Evolutionary conservation across 2,113 vertebrate species (phyloP), one percentile per base, ranked within the genome.

Genomic region (Rhodinocichla rosea): DNA sequence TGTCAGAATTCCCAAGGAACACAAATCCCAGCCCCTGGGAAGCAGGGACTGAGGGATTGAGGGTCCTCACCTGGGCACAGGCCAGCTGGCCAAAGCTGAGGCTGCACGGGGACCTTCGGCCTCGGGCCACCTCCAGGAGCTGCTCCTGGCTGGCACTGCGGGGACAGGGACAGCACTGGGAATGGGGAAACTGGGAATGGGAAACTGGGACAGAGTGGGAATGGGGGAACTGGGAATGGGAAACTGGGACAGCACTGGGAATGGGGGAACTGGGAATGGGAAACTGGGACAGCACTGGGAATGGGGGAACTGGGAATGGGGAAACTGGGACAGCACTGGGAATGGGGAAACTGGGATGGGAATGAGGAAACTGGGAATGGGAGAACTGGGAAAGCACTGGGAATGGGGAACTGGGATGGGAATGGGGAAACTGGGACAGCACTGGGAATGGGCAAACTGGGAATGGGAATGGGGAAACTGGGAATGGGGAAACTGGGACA

Each of bases 61-160:
- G 32, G 32, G 39, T 33, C 9, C 18, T 93, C 81, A 97, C 96
- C 96, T 90, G 67, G 1, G 90, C 88, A 39, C 95, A 97, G 42
- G 96, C 85, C 0, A 94, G 32, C 5, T 97, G 96, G 18, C 45
- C 92, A 50, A 97, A 90, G 10, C 79, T 47, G 79, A 96, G 90
- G 90, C 27, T 92, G 96, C 95, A 97, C 6, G 85, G 90, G 40
- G 90, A 90, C 3, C 4, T 57, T 2, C 35, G 57, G 45, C 85
- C 92, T 53, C 0, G 59, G 79, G 82, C 37, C 69, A 88, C 18
- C 50, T 40, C 28, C 8, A 73, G 90, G 37, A 96, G 4, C 82
- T 76, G 33, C 79, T 97, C 82, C 5, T 30, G 90, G 75, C 55
- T 94, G 79, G 77, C 63, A 4, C 95, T 97, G 92, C 52, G 56